Evolutionary conservation across 2,113 vertebrate genomes (phyloP), one percentile per base, ranked within the genome.

Genomic region (Burhinus oedicnemus): DNA sequence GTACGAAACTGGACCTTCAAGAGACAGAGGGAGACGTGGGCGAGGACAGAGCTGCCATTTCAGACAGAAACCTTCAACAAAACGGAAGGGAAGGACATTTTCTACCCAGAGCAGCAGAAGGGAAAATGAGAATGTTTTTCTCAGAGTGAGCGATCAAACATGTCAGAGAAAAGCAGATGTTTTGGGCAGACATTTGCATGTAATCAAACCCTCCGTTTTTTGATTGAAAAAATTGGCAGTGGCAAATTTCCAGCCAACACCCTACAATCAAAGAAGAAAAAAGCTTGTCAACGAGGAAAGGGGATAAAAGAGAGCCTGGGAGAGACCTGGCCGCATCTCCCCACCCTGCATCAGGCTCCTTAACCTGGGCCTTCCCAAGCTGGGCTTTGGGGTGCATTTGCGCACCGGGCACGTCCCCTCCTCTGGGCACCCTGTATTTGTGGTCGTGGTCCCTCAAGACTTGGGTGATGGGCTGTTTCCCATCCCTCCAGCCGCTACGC

Each of bases 351-450:
- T 7, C 40, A 18, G 29, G 8, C 5, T 68, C 3, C 1, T 68
- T 36, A 51, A 16, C 9, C 23, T 42, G 70, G 42, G 32, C 45
- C 30, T 49, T 34, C 18, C 76, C 27, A 11, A 38, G 11, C 22
- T 69, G 94, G 34, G 36, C 16, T 75, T 49, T 61, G 45, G 12
- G 30, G 36, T 32, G 20, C 23, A 6, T 65, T 89, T 38, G 20
- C 42, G 23, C 26, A 1, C 21, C 0, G 3, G 30, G 38, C 64
- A 29, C 0, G 2, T 36, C 5, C 8, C 12, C 12, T 62, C 11
- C 62, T 40, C 3, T 1, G 34, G 11, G 18, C 45, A 19, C 17
- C n/a, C 4, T 2, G 1, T 8, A 1, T n/a, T 72, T 55, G 47
- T 23, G 45, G 10, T 11, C 1, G 0, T 60, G 54, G 40, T 44